phyloP scores from a whole-genome alignment of 2,888 invertebrate genomes.

The Tribolium freemani region DNA sequence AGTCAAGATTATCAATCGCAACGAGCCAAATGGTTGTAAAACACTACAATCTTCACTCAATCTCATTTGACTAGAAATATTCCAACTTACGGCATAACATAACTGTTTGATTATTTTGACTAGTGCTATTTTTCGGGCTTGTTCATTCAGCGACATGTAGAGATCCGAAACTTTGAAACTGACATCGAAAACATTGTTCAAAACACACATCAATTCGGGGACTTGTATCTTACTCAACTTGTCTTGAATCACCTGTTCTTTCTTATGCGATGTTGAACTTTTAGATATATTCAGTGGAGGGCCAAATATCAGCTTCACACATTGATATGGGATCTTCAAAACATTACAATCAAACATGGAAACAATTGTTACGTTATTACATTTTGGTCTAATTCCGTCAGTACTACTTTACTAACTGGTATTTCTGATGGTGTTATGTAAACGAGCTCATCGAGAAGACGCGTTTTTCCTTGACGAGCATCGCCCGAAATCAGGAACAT shows the following conservation, averaged over 20 bases:
- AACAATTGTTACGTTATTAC: conserved; percentile 52
- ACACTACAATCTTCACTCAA: not conserved
- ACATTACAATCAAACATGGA: too few relatives aligned
- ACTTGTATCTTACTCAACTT: conserved; percentile 60
- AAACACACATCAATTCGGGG: conserved; percentile 64
- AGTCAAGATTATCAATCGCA: conserved; percentile 74
- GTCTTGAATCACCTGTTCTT: conserved; percentile 64
- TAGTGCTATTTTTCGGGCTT: conserved; percentile 57
- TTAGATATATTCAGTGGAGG: conserved; percentile 63
- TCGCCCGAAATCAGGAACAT: conserved; percentile 70
- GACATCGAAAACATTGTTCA: conserved; percentile 70
- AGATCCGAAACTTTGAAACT: conserved; percentile 60
- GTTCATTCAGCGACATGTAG: conserved; percentile 55
- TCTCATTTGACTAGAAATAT: conserved; percentile 3
- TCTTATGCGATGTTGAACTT: conserved; percentile 60
- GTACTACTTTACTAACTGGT: not conserved
- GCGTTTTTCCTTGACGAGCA: conserved; percentile 73
- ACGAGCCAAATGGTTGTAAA: conserved; percentile 62
- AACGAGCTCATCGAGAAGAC: conserved; percentile 73
- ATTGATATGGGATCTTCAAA: conserved; percentile 64
- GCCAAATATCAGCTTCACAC: conserved; percentile 68
- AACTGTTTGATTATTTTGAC: conserved; percentile 67
- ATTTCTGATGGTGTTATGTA: conserved; percentile 66
- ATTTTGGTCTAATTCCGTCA: conserved; percentile 59
- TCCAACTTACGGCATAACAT: conserved; percentile 62